These are phyloP conservation scores for Leucania comma DNA, from an alignment of 2,888 invertebrate species.

Conservation along the genomic window DNA sequence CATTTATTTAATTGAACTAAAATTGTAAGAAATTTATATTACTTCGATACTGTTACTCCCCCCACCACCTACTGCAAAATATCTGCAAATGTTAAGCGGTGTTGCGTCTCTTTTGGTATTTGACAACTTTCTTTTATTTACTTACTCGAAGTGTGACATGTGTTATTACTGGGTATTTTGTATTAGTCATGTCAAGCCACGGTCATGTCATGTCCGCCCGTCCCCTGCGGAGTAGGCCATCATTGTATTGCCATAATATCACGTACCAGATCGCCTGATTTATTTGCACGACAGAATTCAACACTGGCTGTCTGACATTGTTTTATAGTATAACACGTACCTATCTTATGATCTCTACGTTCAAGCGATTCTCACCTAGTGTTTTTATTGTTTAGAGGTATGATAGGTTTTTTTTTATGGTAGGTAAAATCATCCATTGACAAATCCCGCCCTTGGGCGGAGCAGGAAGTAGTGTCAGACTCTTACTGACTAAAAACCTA, in stretches of 20 bases:
- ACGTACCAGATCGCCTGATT: constrained; percentile 27
- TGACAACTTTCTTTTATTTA: constrained; percentile 59
- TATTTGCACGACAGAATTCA: constrained; percentile 3
- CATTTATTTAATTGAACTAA: too few relatives aligned
- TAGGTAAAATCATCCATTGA: too few relatives aligned
- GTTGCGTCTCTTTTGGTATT: constrained; percentile 38
- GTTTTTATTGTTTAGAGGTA: neutral
- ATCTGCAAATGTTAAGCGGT: constrained; percentile 23
- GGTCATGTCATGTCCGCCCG: constrained; percentile 26
- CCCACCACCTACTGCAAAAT: constrained; percentile 1
- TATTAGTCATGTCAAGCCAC: constrained; percentile 42
- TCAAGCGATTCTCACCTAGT: neutral
- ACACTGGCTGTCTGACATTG: neutral
- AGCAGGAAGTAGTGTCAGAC: too few relatives aligned
- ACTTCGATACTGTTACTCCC: too few relatives aligned
- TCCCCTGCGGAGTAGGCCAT: constrained; percentile 18
- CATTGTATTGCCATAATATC: constrained; percentile 38
- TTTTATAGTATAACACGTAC: neutral
- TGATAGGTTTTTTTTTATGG: too few relatives aligned
- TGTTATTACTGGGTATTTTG: constrained; percentile 30
- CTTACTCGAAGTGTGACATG: constrained; percentile 44
- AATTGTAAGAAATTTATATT: too few relatives aligned
- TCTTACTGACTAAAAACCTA: too few relatives aligned
- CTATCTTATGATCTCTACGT: neutral
- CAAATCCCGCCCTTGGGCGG: too few relatives aligned